A percentile compares a stretch with the other conserved stretches of the same genome.
Conservation (phyloP, 2,113 vertebrate species). For the Marmota monax region DNA sequence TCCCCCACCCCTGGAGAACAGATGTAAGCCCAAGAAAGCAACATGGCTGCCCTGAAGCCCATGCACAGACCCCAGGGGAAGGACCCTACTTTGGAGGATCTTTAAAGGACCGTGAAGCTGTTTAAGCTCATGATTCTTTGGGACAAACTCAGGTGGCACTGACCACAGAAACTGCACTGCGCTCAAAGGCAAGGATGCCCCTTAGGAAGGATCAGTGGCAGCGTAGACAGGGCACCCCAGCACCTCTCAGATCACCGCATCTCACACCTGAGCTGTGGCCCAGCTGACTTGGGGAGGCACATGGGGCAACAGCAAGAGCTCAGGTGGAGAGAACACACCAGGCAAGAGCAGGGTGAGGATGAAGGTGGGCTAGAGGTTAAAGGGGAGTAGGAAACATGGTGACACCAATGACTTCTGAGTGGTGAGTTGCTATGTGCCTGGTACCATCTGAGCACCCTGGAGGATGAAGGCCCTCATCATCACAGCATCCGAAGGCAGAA, state of each 20-base stretch:
- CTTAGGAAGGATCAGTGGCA: neutral
- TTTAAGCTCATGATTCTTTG: too few relatives aligned
- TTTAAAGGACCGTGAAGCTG: too few relatives aligned
- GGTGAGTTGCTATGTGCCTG: neutral
- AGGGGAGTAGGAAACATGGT: neutral
- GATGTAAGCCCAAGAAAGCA: too few relatives aligned
- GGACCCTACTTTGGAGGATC: too few relatives aligned
- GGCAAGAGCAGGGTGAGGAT: neutral
- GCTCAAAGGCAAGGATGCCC: too few relatives aligned
- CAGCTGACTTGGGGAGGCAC: neutral
- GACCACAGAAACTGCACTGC: too few relatives aligned
- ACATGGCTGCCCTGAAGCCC: too few relatives aligned
- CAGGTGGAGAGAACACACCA: neutral
- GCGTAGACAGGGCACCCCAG: fast-evolving
- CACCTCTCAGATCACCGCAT: neutral
- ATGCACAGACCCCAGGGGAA: too few relatives aligned
- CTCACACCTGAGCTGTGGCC: neutral
- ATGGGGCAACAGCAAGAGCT: neutral
- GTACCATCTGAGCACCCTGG: neutral
- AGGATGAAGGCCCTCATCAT: neutral
- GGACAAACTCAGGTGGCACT: too few relatives aligned
- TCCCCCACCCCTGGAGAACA: too few relatives aligned
- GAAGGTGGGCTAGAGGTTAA: neutral
- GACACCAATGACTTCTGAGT: neutral
- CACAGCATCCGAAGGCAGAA: neutral